These are phyloP conservation scores for Polyommatus icarus DNA, from an alignment of 2,888 invertebrate species.

Conservation along the genomic window DNA sequence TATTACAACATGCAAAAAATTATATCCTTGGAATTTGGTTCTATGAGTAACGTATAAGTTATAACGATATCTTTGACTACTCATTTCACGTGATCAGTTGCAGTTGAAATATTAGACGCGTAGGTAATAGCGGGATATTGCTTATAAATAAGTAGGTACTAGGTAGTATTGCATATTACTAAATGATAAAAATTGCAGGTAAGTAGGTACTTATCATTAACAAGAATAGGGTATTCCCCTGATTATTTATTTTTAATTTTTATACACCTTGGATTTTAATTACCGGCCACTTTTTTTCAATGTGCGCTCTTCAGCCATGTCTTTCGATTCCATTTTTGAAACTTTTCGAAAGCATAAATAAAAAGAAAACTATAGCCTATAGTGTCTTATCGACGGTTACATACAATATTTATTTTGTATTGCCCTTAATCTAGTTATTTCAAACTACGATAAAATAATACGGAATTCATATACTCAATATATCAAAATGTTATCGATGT, in stretches of 20 bases:
- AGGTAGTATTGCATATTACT: too few species aligned
- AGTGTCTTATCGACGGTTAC: neutral
- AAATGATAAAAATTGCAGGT: too few species aligned
- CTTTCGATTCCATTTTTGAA: too few species aligned
- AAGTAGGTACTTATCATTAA: too few species aligned
- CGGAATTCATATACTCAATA: neutral
- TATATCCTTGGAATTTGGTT: neutral
- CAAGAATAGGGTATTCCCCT: neutral
- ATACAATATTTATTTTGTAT: neutral
- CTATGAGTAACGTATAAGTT: neutral
- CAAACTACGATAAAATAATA: neutral
- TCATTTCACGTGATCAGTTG: neutral
- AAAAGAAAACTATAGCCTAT: neutral
- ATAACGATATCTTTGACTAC: neutral
- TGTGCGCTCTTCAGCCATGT: too few species aligned
- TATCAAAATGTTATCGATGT: neutral
- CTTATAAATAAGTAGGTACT: too few species aligned
- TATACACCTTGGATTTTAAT: neutral
- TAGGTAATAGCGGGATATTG: too few species aligned
- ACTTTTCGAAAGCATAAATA: too few species aligned
- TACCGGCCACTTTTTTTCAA: neutral
- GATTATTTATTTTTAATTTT: too few species aligned
- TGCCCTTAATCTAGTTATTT: neutral
- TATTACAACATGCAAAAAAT: slow-evolving; percentile 3
- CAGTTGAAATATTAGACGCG: neutral